These are phyloP conservation scores for Nothobranchius kuhntae DNA, from an alignment of 2,113 vertebrate genomes.

Conservation along the genomic window DNA sequence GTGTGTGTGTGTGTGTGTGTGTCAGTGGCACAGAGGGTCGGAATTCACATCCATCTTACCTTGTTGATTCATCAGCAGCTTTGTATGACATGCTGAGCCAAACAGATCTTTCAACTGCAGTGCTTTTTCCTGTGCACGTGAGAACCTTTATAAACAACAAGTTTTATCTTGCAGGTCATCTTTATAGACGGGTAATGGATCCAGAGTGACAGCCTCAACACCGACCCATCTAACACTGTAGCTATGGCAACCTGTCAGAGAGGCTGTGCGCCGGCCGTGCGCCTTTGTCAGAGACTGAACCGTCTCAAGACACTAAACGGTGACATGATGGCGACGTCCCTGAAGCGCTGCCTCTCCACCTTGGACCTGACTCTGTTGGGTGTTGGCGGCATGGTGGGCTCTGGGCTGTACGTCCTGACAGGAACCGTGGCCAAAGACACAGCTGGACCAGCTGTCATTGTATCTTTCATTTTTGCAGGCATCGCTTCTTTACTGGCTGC, in stretches of 20 bases:
- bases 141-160: background rate
- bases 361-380: constrained; percentile 90
- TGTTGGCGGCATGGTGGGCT: constrained; percentile 93
- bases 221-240: constrained; percentile 37
- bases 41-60: background rate
- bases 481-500: constrained; percentile 91
- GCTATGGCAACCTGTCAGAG: constrained; percentile 84
- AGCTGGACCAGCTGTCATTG: constrained; percentile 85
- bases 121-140: background rate
- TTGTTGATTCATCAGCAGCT: background rate
- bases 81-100: too few species aligned
- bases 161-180: constrained; percentile 49
- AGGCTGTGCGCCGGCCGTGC: constrained; percentile 78
- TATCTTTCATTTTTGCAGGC: constrained; percentile 89
- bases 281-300: constrained; percentile 89
- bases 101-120: background rate
- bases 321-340: constrained; percentile 88
- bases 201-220: constrained; percentile 38
- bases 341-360: constrained; percentile 90
- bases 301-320: constrained; percentile 91
- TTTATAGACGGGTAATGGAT: constrained; percentile 56
- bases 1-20: too few species aligned
- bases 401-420: constrained; percentile 92
- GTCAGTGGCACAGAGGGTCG: background rate
- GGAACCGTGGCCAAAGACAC: constrained; percentile 93